These are phyloP conservation scores for Poeciliopsis retropinna DNA, from an alignment of 2,113 vertebrate genomes.

Conservation along the genomic window DNA sequence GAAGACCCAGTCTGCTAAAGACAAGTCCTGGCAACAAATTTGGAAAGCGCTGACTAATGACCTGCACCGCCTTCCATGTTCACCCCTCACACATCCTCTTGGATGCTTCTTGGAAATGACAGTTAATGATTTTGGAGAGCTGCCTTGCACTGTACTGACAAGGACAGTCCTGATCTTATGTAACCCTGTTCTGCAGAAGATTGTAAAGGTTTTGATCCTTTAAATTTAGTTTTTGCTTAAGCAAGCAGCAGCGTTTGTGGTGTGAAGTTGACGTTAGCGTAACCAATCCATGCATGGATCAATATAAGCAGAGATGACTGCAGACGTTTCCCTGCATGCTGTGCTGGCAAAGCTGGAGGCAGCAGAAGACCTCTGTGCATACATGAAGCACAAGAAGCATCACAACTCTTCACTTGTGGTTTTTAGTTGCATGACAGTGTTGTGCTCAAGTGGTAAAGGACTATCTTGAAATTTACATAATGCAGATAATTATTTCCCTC, in stretches of 20 bases:
- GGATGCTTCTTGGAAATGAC: constrained; percentile 24
- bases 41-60: constrained; percentile 49
- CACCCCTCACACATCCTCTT: constrained; percentile 31
- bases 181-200: constrained; percentile 48
- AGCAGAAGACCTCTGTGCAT: constrained; percentile 12
- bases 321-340: constrained; percentile 18
- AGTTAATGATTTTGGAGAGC: constrained; percentile 32
- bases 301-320: constrained; percentile 18
- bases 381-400: not conserved
- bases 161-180: constrained; percentile 39
- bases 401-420: not conserved
- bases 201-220: constrained; percentile 45
- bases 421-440: constrained; percentile 7
- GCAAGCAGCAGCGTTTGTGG: constrained; percentile 14
- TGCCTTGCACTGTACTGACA: constrained; percentile 30
- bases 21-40: constrained; percentile 45
- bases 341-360: constrained; percentile 41
- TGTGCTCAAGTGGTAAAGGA: not conserved
- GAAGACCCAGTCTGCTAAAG: constrained; percentile 53
- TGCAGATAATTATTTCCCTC: not conserved
- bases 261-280: constrained; percentile 20
- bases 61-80: constrained; percentile 34
- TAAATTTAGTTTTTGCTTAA: constrained; percentile 48
- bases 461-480: constrained; percentile 8
- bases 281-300: not conserved